A percentile compares a stretch with the other conserved stretches of the same genome.
phyloP scores from a whole-genome alignment of 2,888 invertebrate species.

The Aspidiotus destructor region DNA sequence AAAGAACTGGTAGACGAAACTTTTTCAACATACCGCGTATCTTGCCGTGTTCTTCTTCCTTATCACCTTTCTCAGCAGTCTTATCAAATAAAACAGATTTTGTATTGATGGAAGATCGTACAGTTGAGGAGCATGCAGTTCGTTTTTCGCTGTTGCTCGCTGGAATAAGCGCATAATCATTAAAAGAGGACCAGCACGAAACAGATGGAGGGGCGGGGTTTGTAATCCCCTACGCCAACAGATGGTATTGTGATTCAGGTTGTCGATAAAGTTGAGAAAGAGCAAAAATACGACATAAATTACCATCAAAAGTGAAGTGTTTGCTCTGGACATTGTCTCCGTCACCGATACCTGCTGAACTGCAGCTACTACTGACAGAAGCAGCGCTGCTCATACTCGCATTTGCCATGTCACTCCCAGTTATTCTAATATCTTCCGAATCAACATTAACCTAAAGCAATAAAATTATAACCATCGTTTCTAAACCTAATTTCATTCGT shows the following conservation, averaged over 20 bases:
- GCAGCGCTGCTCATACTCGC: constrained; percentile 50
- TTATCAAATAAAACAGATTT: constrained; percentile 88
- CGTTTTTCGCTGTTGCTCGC: no score
- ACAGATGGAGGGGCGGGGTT: constrained; percentile 35
- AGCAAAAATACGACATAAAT: no score
- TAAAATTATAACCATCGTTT: constrained; percentile 1
- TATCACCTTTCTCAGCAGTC: constrained; percentile 55
- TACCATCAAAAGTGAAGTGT: constrained; percentile 16
- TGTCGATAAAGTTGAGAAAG: no score
- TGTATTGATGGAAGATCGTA: constrained; percentile 52
- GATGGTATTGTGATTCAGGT: no score
- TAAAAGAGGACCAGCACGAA: no score
- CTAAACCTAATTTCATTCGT: no score
- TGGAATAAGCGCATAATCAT: constrained; percentile 55
- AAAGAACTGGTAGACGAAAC: constrained; percentile 59
- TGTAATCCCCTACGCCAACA: no score
- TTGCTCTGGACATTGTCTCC: constrained; percentile 17
- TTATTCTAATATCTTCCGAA: constrained; percentile 22
- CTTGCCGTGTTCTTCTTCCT: constrained; percentile 47
- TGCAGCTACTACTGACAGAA: constrained; percentile 45
- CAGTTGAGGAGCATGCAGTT: no score
- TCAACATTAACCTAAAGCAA: constrained; percentile 18
- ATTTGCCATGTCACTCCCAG: constrained; percentile 13
- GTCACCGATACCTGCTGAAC: constrained; percentile 38
- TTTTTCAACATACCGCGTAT: constrained; percentile 59